A percentile compares a stretch with the other conserved stretches of the same genome.
Conservation (phyloP, 2,797 vertebrate species). For the Bradypus variegatus region DNA sequence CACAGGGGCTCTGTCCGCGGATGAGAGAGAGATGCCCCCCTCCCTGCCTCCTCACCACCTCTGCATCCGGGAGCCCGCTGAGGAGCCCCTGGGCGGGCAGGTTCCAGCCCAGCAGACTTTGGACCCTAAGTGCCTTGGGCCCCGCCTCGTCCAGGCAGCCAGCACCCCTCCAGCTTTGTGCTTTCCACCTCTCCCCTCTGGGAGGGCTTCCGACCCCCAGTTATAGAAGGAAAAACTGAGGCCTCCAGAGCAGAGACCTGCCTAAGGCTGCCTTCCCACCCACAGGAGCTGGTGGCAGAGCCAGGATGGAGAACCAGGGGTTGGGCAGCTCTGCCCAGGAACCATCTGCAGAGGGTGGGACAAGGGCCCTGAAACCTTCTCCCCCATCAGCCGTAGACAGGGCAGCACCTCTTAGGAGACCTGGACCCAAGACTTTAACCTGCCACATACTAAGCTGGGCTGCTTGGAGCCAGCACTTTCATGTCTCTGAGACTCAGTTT, state of each 20-base stretch:
- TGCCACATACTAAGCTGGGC: neutral
- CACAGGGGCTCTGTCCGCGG: fast-evolving
- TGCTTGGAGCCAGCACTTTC: neutral
- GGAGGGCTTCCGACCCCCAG: neutral
- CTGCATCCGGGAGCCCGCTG: neutral
- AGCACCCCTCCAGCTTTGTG: neutral
- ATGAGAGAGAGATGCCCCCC: neutral
- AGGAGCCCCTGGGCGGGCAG: neutral
- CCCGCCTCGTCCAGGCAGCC: neutral
- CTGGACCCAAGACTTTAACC: neutral
- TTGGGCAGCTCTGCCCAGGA: neutral
- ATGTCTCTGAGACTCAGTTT: neutral
- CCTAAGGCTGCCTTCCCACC: neutral
- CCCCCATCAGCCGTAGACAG: neutral
- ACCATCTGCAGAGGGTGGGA: neutral
- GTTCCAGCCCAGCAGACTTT: slow-evolving; percentile 22
- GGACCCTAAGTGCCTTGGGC: neutral
- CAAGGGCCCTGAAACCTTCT: neutral
- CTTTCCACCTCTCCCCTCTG: neutral
- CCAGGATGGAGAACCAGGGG: neutral
- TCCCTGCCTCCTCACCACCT: neutral
- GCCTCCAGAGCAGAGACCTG: neutral
- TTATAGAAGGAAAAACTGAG: slow-evolving; percentile 9
- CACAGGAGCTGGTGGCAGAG: neutral
- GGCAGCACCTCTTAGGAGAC: neutral